phyloP scores from a whole-genome alignment of 2,888 invertebrate genomes.

The Ophioninae sp. region DNA sequence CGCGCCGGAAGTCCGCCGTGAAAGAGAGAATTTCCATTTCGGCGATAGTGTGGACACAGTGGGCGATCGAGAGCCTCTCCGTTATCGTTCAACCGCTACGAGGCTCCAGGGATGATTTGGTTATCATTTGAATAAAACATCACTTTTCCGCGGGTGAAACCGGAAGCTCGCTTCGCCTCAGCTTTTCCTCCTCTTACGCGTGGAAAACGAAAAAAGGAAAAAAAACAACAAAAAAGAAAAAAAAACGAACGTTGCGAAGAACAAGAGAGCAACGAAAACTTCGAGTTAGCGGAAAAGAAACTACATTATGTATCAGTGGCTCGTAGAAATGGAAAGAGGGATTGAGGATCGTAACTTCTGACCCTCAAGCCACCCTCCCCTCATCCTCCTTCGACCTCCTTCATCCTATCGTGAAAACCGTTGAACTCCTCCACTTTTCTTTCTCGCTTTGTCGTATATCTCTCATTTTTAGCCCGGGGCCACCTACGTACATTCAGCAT shows the following conservation, averaged over 20 bases:
- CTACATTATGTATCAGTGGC: slow-evolving; percentile 65
- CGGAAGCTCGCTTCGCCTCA: slow-evolving; percentile 4
- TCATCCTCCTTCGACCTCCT: too few species aligned
- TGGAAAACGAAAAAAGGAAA: background rate
- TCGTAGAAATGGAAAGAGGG: background rate
- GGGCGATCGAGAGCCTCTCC: background rate
- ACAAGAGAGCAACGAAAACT: slow-evolving; percentile 44
- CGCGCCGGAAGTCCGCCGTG: background rate
- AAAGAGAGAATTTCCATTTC: slow-evolving; percentile 21
- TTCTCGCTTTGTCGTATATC: slow-evolving; percentile 33
- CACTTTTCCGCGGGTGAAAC: slow-evolving; percentile 36
- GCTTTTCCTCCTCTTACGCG: background rate
- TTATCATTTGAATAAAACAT: slow-evolving; percentile 65
- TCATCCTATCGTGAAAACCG: slow-evolving; percentile 25
- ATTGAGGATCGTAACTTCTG: slow-evolving; percentile 62
- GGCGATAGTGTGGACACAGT: slow-evolving; percentile 34
- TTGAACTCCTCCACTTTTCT: slow-evolving; percentile 49
- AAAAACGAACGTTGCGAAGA: background rate
- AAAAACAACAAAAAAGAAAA: background rate
- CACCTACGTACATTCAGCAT: background rate
- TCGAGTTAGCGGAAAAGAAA: slow-evolving; percentile 57
- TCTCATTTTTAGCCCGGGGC: slow-evolving; percentile 26
- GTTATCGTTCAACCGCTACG: slow-evolving; percentile 20
- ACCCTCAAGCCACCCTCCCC: slow-evolving; percentile 18
- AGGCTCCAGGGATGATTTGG: slow-evolving; percentile 56